Evolutionary conservation across 2,888 invertebrate species (phyloP).

Genomic region (Zygogramma bicolorata): DNA sequence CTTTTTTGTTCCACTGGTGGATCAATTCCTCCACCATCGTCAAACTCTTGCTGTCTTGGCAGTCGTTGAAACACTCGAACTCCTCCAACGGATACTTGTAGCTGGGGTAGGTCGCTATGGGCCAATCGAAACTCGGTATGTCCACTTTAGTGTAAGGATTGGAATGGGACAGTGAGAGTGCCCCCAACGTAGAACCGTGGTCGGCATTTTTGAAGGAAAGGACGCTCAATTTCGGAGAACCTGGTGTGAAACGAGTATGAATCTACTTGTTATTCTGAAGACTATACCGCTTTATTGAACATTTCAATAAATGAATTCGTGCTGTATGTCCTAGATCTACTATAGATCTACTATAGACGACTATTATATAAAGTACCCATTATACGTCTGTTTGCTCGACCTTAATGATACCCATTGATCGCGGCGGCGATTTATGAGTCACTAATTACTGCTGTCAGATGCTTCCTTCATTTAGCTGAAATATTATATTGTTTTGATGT

Average conservation of each 20-base stretch:
- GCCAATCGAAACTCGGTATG: slow-evolving; percentile 96
- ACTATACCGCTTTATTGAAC: no score
- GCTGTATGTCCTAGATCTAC: no score
- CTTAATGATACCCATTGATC: no score
- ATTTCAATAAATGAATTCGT: background rate
- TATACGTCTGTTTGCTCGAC: no score
- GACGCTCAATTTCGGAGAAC: slow-evolving; percentile 84
- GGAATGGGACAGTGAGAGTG: slow-evolving; percentile 88
- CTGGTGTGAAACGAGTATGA: slow-evolving; percentile 64
- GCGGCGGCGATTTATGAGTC: no score
- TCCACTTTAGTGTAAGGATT: slow-evolving; percentile 84
- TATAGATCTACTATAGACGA: no score
- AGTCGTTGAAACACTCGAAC: slow-evolving; percentile 79
- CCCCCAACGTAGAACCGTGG: slow-evolving; percentile 94
- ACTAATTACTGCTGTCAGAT: no score
- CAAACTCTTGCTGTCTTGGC: slow-evolving; percentile 82
- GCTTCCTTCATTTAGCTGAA: no score
- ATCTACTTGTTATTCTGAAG: no score
- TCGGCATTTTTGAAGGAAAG: slow-evolving; percentile 91
- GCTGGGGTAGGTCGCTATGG: slow-evolving; percentile 88
- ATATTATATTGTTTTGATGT: no score
- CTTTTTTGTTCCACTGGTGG: slow-evolving; percentile 72
- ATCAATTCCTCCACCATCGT: slow-evolving; percentile 80
- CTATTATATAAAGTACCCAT: no score
- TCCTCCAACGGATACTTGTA: slow-evolving; percentile 94